A percentile compares a stretch with the other conserved stretches of the same genome.
phyloP scores from a whole-genome alignment of 53 echinoderm and acorn worm genomes.

The Zoroaster sp. region DNA sequence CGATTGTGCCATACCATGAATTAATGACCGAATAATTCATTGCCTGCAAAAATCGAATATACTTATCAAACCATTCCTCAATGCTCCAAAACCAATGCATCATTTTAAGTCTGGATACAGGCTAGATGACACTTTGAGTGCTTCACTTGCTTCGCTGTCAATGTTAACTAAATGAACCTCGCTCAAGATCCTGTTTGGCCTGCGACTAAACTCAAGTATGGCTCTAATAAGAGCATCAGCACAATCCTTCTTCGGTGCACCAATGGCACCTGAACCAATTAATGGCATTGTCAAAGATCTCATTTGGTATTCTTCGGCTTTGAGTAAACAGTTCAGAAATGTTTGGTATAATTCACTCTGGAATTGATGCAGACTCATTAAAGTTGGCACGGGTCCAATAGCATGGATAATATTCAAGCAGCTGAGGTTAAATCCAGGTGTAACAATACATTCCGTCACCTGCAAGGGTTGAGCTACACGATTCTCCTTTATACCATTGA shows the following conservation, averaged over 20 bases:
- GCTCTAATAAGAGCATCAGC: conserved; percentile 13
- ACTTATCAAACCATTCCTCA: no score
- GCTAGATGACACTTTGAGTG: no score
- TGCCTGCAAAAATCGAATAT: no score
- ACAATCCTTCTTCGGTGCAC: conserved; percentile 37
- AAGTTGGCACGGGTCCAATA: neutral
- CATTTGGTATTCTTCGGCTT: neutral
- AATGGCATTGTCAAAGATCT: conserved; percentile 29
- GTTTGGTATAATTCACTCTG: neutral
- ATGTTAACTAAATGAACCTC: conserved; percentile 52
- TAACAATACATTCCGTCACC: neutral
- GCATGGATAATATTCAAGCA: conserved; percentile 22
- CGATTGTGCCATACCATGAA: no score
- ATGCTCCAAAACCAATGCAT: no score
- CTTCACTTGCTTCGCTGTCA: conserved; percentile 47
- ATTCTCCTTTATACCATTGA: neutral
- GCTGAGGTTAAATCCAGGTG: conserved; percentile 1
- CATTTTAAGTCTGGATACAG: no score
- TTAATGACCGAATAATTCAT: no score
- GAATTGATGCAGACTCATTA: neutral
- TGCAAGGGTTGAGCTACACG: neutral
- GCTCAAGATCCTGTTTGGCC: neutral
- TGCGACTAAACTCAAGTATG: conserved; percentile 9
- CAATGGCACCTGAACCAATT: conserved; percentile 25
- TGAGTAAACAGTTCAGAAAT: conserved; percentile 24